Conservation (phyloP, 2,113 vertebrate species). For the Protobothrops mucrosquamatus region DNA sequence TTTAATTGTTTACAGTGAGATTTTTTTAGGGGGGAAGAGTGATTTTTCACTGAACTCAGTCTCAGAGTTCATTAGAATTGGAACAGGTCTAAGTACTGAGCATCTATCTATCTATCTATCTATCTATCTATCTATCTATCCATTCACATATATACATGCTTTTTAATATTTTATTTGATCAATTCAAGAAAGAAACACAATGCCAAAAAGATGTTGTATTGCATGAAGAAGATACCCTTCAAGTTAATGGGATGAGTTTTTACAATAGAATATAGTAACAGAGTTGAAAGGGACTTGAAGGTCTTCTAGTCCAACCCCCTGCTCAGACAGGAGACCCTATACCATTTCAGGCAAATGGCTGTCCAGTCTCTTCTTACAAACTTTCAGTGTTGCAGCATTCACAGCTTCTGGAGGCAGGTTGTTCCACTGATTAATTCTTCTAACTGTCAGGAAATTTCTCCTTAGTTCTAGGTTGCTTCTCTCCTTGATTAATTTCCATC, state of each 20-base stretch:
- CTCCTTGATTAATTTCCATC: too few species aligned
- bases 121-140: not conserved
- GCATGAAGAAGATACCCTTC: not conserved
- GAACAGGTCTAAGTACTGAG: not conserved
- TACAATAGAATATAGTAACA: too few species aligned
- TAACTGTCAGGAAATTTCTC: too few species aligned
- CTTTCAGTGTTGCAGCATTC: too few species aligned
- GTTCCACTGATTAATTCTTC: too few species aligned
- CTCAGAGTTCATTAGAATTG: not conserved
- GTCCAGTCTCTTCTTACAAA: too few species aligned
- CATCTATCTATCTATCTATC: not conserved
- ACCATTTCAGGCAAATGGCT: too few species aligned
- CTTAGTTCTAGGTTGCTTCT: too few species aligned
- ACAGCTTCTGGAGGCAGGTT: too few species aligned
- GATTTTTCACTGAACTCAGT: not conserved
- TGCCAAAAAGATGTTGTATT: not conserved
- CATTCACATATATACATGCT: not conserved
- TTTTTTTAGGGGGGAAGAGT: not conserved
- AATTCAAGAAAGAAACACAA: not conserved
- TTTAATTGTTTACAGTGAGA: not conserved
- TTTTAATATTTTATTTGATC: not conserved
- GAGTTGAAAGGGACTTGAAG: too few species aligned
- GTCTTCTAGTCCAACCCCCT: too few species aligned
- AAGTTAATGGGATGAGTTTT: not conserved
- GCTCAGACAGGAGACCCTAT: too few species aligned